Base-by-base conservation (phyloP, 2,888 invertebrate species). In the Prostheceraeus crozeri region DNA sequence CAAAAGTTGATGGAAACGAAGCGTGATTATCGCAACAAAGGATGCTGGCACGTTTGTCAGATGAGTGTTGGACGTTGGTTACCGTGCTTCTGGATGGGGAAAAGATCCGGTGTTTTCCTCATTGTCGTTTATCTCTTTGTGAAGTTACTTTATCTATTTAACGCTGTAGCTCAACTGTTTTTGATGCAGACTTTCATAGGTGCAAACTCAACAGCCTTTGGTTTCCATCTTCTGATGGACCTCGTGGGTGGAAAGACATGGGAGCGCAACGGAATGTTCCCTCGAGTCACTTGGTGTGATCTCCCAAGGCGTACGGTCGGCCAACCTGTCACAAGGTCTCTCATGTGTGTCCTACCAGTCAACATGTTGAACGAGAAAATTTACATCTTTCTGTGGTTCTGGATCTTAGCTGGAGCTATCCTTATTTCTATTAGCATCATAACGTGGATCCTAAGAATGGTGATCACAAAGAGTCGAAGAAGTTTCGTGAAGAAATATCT, bases 401-500 rank as follows among this genome's bases (percentile, higher is more conserved):
- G 36, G 36, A 36, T 23, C 36, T 36, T 16, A 25, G 16, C 23
- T 25, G 27, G 21, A 14, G 14, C 21, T 16, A 14, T 25, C 48
- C 48, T 48, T 23, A 48, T 23, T 4, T 19, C 21, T 2, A 23
- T 23, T 14, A 23, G 23, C 21, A 23, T 48, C 23, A 14, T 48
- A 16, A 23, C 48, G 2, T 48, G 48, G 48, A 8, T 8, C 2
- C 14, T 48, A 14, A 23, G 23, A 3, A 23, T 25, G 3, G 27
- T 23, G 16, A 23, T 16, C 14, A 14, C 14, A 19, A 23, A 19
- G 3, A 23, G 14, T 19, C 2, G 48, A 48, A 19, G 23, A 2
- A 48, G 14, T 14, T 48, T 48, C 23, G 21, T 48, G 19, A 48
- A 48, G 6, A 48, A 48, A 6, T 48, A 48, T 25, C 48, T 48